Evolutionary conservation across 2,888 invertebrate genomes (phyloP), one percentile per base, ranked within the genome.

Genomic region (Azorinus chamasolen): DNA sequence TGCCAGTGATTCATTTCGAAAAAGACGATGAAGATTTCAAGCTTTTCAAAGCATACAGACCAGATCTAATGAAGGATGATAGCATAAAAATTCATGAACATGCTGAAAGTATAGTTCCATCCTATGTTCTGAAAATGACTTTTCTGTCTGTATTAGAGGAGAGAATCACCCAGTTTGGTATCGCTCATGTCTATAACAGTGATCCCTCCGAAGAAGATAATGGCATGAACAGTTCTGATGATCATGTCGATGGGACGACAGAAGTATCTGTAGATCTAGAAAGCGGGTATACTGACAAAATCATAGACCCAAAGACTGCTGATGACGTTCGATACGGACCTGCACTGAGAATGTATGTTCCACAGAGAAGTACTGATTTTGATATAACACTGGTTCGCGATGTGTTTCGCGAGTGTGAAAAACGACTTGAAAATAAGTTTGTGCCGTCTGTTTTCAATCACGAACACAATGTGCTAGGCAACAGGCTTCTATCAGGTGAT

Each of bases 101-200:
- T 14, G 41, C 65, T n/a, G 79, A 69, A 61, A 8, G 41, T 8
- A 18, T 72, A 1, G 54, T 76, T 12, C 75, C 79, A 5, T 80
- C 79, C 22, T 80, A 80, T 10, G 50, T 80, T 10, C 39, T 80
- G 10, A 80, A 80, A 69, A 80, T 76, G 79, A 59, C 63, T 12
- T 80, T 80, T 45, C 53, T 79, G 12, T 27, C 50, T 27, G 53
- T 62, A 20, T 45, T 79, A 8, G 78, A 79, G 54, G 65, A 73
- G 8, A 64, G 37, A 12, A 73, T 50, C 18, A 16, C 12, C 5
- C n/a, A 22, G 22, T 58, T 57, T 4, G 70, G 73, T 16, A 27
- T 65, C n/a, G 16, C 46, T 12, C 22, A 24, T 59, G 54, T 72
- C 2, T 72, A 58, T 46, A 45, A 45, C 18, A n/a, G 32, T 32